These are phyloP conservation scores for Chalcosyrphus nemorum DNA, from an alignment of 2,888 invertebrate genomes.

Conservation along the genomic window DNA sequence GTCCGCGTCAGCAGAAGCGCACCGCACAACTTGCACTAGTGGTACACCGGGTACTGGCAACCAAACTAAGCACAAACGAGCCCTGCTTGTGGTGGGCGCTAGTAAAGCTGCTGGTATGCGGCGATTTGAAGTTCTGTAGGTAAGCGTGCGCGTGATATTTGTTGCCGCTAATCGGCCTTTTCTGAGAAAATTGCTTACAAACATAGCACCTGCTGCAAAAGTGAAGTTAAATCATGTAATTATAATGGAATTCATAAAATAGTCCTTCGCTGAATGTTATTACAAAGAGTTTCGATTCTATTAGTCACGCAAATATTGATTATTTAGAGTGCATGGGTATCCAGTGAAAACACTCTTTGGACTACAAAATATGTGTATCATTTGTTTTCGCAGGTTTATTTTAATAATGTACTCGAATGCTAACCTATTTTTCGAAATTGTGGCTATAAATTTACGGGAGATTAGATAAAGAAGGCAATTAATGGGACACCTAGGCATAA, in stretches of 20 bases:
- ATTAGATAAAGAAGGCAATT: not conserved
- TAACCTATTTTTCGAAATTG: not conserved
- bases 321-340: not conserved
- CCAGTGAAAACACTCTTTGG: not conserved
- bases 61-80: constrained; percentile 52
- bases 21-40: constrained; percentile 58
- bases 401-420: not conserved
- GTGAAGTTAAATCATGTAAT: constrained; percentile 54
- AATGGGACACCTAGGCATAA: not conserved
- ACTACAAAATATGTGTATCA: not conserved
- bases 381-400: no score
- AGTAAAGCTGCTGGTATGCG: constrained; percentile 23
- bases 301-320: constrained; percentile 42
- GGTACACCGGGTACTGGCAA: constrained; percentile 54
- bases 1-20: constrained; percentile 50
- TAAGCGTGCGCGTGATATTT: constrained; percentile 55
- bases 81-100: not conserved
- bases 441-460: not conserved
- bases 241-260: constrained; percentile 28
- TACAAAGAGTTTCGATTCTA: not conserved
- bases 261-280: not conserved
- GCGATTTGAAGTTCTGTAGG: constrained; percentile 34
- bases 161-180: constrained; percentile 67
- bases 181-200: constrained; percentile 73
- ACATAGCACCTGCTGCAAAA: constrained; percentile 75